Evolutionary conservation across 2,113 vertebrate genomes (phyloP), one percentile per base, ranked within the genome.

Genomic region (Hoplias malabaricus): DNA sequence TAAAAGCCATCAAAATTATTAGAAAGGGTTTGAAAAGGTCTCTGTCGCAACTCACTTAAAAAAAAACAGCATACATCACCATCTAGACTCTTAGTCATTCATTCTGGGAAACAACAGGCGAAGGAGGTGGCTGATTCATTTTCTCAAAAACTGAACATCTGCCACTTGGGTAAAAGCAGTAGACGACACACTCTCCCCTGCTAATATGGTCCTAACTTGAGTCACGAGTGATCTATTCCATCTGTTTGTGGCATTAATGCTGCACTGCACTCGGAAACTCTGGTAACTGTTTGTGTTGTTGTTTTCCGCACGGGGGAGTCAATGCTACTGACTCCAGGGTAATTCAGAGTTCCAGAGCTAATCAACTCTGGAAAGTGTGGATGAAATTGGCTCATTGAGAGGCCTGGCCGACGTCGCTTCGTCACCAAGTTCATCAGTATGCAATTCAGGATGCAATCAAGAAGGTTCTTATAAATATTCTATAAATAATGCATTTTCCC

Each of bases 81-180:
- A 84, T 81, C 82, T 78, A 31, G 83, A 36, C 42, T 82, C 31
- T 87, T 82, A 83, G 77, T 88, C 88, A 85, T 84, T 75, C 71
- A 66, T 86, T 85, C 11, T 16, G 85, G 19, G 75, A 84, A 87
- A 80, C 62, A 66, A 43, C 78, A 79, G 79, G 31, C 73, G 82
- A 83, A 86, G 83, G 67, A 75, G 38, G 27, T 14, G 65, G 25
- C 34, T 84, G 62, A 86, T 69, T 81, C 2, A 29, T 72, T 84
- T 86, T 43, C 53, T 88, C 80, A 88, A 77, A 80, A 59, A 79
- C 53, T 53, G 56, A 87, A 78, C 84, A 71, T 82, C 68, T 67
- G 75, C 66, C 27, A 8, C 81, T 82, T 66, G 74, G 21, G 40
- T 8, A 80, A 43, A 43, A 40, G 43, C n/a, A n/a, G n/a, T 21